Evolutionary conservation across 2,888 invertebrate species (phyloP).

Genomic region (Papilio gigon): DNA sequence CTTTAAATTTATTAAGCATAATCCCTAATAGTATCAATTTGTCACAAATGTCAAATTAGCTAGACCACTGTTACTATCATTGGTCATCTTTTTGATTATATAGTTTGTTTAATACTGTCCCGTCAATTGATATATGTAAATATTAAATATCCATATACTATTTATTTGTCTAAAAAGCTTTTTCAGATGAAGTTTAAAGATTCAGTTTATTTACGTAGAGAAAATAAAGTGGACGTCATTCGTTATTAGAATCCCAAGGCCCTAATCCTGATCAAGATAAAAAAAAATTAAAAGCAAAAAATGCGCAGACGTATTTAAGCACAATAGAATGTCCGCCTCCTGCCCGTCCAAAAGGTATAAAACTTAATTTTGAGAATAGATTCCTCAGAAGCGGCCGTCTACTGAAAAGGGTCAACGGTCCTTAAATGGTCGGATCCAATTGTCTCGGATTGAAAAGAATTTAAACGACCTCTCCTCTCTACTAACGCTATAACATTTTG

Average conservation of each 20-base stretch:
- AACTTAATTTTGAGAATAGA: slow-evolving; percentile 41
- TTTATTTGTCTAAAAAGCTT: too few species aligned
- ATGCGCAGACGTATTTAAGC: slow-evolving; percentile 28
- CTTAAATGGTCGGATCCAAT: slow-evolving; percentile 36
- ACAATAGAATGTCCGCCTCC: slow-evolving; percentile 36
- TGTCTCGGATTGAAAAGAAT: slow-evolving; percentile 35
- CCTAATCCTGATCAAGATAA: slow-evolving; percentile 14
- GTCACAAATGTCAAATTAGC: too few species aligned
- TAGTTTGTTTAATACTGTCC: too few species aligned
- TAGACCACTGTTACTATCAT: too few species aligned
- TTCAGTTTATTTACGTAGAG: too few species aligned
- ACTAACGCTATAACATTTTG: slow-evolving; percentile 43
- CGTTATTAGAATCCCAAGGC: not conserved
- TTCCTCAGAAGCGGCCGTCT: slow-evolving; percentile 34
- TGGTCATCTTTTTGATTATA: too few species aligned
- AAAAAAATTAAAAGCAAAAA: slow-evolving; percentile 19
- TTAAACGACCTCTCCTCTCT: slow-evolving; percentile 42
- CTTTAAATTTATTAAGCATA: too few species aligned
- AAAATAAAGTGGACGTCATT: too few species aligned
- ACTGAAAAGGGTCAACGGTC: slow-evolving; percentile 39
- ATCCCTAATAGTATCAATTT: too few species aligned
- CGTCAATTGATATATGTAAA: too few species aligned
- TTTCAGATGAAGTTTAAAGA: too few species aligned
- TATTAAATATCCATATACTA: too few species aligned
- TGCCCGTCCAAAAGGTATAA: slow-evolving; percentile 32